Percentiles rank a stretch among this genome's conserved stretches.
phyloP scores from a whole-genome alignment of 2,113 vertebrate genomes.

The Anoplopoma fimbria region DNA sequence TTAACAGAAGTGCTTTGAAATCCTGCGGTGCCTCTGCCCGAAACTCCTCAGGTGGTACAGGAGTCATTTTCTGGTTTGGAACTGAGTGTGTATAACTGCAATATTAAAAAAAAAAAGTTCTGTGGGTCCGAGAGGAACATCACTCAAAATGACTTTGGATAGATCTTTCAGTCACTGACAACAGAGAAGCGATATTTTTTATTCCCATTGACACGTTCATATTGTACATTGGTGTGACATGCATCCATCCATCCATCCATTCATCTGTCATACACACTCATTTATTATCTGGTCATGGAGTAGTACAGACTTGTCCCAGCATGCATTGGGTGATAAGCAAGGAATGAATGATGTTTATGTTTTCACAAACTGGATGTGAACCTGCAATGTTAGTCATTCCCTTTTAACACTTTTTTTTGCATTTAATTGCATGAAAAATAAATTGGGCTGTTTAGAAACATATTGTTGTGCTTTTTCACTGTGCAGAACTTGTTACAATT shows the following conservation, averaged over 20 bases:
- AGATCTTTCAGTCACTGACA: constrained; percentile 10
- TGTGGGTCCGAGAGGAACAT: background rate
- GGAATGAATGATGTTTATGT: background rate
- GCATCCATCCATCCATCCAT: background rate
- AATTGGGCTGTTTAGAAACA: too few relatives aligned
- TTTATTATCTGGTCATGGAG: background rate
- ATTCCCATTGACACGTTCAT: background rate
- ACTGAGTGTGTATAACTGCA: background rate
- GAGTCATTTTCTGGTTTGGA: constrained; percentile 48
- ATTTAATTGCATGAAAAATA: background rate
- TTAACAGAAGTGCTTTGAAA: constrained; percentile 39
- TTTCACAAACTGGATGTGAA: background rate
- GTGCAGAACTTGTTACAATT: background rate
- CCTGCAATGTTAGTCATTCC: background rate
- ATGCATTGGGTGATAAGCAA: background rate
- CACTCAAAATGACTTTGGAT: background rate
- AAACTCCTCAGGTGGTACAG: constrained; percentile 43
- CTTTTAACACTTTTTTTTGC: background rate
- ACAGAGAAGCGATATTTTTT: background rate
- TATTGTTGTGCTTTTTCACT: background rate
- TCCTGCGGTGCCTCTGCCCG: constrained; percentile 21
- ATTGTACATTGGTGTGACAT: background rate
- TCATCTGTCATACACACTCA: background rate
- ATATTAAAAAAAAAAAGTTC: constrained; percentile 15
- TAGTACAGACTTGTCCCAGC: background rate